Base-by-base conservation (phyloP, 35 echinoderm and acorn worm species). In the Eucidaris tribuloides region DNA sequence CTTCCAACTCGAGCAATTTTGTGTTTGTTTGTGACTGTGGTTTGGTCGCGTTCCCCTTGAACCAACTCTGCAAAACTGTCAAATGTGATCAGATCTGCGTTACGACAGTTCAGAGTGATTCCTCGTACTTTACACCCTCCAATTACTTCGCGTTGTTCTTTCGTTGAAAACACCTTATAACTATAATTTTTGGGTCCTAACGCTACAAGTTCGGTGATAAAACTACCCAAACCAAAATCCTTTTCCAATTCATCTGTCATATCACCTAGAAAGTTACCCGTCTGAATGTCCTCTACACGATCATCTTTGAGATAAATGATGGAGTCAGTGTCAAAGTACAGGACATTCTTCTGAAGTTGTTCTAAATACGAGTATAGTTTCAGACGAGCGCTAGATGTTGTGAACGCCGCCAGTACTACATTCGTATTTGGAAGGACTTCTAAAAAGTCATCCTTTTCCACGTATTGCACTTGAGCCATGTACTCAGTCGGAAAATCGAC, bases 341-440 rank as follows among this genome's bases (percentile, higher is more conserved):
- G 24, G 25, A 78, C 81, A 5, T 35, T 39, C 7, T 60, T 44
- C 19, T 55, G 54, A 33, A 91, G 54, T 22, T 58, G 19, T 40
- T 92, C 79, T 0, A 92, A 32, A 5, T 81, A 45, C 11, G 55
- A 45, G 29, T 92, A 96, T 2, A 91, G 79, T 37, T 74, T 77
- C 22, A 96, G 66, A 31, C 93, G 62, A 23, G 93, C 92, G 17
- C 82, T 61, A 74, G 58, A 66, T 3, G 93, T 96, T 5, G 87
- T 91, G 71, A 86, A 96, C 3, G 82, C 78, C 4, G 87, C 93
- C 9, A 96, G 50, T 11, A 96, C 83, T 1, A 96, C 87, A 82
- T 90, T 87, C 19, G 85, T 86, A 11, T 72, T 77, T 19, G 79
- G 57, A 46, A 88, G 82, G 5, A 81, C 49, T 22, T 68, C 43